A percentile compares a stretch with the other conserved stretches of the same genome.
phyloP scores from a whole-genome alignment of 2,113 vertebrate species.

The Pimephales promelas region DNA sequence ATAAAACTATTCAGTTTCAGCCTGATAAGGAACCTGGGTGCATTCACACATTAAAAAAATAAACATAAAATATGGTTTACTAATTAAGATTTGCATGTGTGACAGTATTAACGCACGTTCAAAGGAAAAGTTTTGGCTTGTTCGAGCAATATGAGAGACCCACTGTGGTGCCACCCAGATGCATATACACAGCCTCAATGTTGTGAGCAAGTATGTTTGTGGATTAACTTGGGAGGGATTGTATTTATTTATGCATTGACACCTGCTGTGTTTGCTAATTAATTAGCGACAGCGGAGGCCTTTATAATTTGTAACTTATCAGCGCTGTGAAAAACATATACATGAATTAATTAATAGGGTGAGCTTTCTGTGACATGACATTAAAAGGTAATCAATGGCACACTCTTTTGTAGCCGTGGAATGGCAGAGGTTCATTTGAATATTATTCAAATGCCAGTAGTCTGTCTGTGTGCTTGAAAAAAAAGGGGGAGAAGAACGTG shows the following conservation, averaged over 20 bases:
- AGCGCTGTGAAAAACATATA: slow-evolving; percentile 69
- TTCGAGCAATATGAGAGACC: background rate
- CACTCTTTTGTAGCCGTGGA: slow-evolving; percentile 54
- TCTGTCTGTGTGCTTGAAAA: background rate
- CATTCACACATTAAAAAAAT: background rate
- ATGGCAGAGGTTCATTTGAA: slow-evolving; percentile 36
- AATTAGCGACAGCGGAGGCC: slow-evolving; percentile 73
- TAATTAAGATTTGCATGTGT: slow-evolving; percentile 13
- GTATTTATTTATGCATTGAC: slow-evolving; percentile 67
- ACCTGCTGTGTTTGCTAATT: slow-evolving; percentile 73
- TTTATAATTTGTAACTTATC: slow-evolving; percentile 78
- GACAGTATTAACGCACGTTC: slow-evolving; percentile 57
- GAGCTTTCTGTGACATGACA: slow-evolving; percentile 66
- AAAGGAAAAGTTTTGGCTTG: slow-evolving; percentile 57
- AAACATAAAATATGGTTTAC: background rate
- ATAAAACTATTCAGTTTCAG: too few species aligned
- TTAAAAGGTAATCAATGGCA: slow-evolving; percentile 69
- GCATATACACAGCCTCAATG: slow-evolving; percentile 15
- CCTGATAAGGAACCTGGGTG: background rate
- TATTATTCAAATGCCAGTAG: slow-evolving; percentile 10
- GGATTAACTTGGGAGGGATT: slow-evolving; percentile 18
- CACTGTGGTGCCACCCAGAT: slow-evolving; percentile 29
- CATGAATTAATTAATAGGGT: slow-evolving; percentile 74
- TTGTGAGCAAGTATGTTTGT: slow-evolving; percentile 57
- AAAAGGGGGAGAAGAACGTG: background rate